These are phyloP conservation scores for Campoletis sonorensis DNA, from an alignment of 1,140 invertebrate genomes.

Conservation along the genomic window DNA sequence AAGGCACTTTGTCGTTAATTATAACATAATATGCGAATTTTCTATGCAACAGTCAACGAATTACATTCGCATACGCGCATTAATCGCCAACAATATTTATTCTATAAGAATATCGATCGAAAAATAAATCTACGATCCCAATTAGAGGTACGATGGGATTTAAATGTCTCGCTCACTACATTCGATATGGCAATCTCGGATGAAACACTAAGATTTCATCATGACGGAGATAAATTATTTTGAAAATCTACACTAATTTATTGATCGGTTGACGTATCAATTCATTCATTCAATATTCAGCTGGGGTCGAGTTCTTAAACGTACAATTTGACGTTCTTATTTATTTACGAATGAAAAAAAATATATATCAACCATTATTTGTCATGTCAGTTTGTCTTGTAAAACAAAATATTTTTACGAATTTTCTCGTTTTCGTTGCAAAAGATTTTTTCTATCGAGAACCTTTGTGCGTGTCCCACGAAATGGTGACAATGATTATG, in stretches of 20 bases:
- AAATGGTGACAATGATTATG: no score
- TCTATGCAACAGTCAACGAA: neutral
- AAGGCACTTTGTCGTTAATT: constrained; percentile 46
- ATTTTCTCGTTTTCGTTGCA: no score
- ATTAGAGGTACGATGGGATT: constrained; percentile 12
- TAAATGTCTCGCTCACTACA: constrained; percentile 22
- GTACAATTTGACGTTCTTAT: neutral
- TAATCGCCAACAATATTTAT: neutral
- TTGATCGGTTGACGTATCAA: neutral
- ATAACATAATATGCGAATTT: constrained; percentile 9
- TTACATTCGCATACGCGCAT: constrained; percentile 9
- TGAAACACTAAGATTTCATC: constrained; percentile 7
- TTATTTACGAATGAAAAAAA: neutral
- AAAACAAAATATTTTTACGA: neutral
- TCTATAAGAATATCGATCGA: constrained; percentile 7
- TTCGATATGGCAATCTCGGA: constrained; percentile 39
- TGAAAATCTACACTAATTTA: no score
- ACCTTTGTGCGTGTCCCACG: no score
- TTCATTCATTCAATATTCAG: constrained; percentile 29
- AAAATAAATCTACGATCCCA: constrained; percentile 39
- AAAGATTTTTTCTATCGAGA: no score
- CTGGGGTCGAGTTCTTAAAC: neutral
- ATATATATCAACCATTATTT: neutral
- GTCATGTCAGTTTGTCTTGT: constrained; percentile 8
- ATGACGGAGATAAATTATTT: constrained; percentile 18